Conservation (phyloP, 92 coral and sea anemone species). For the Meandrina meandrites region DNA sequence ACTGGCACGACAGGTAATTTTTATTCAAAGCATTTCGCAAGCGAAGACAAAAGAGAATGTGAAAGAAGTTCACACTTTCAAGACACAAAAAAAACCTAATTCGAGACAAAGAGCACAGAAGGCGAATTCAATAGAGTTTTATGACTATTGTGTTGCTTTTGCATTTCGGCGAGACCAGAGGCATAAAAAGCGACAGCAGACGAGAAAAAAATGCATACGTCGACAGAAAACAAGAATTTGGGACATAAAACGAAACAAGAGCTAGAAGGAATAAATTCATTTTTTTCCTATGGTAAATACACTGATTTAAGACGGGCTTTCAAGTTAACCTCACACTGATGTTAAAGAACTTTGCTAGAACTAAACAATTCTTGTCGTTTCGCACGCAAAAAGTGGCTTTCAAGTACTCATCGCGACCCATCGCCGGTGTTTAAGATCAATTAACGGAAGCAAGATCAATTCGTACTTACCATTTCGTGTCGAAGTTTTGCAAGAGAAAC, state of each 20-base stretch:
- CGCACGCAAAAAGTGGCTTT: background rate
- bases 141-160: background rate
- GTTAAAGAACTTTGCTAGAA: background rate
- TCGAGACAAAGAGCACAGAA: background rate
- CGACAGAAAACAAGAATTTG: background rate
- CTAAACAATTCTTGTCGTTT: background rate
- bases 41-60: background rate
- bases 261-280: background rate
- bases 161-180: constrained; percentile 19
- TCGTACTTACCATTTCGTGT: constrained; percentile 62
- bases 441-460: background rate
- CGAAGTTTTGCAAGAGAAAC: constrained; percentile 65
- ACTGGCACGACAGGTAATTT: background rate
- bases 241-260: background rate
- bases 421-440: background rate
- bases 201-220: background rate
- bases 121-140: constrained; percentile 20
- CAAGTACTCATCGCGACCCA: no score
- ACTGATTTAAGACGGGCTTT: background rate
- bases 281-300: background rate
- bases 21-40: background rate
- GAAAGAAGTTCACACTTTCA: constrained; percentile 7
- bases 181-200: background rate
- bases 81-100: background rate
- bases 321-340: background rate